A percentile compares a stretch with the other conserved stretches of the same genome.
Conservation (phyloP, 2,113 vertebrate species). For the Pelodiscus sinensis region DNA sequence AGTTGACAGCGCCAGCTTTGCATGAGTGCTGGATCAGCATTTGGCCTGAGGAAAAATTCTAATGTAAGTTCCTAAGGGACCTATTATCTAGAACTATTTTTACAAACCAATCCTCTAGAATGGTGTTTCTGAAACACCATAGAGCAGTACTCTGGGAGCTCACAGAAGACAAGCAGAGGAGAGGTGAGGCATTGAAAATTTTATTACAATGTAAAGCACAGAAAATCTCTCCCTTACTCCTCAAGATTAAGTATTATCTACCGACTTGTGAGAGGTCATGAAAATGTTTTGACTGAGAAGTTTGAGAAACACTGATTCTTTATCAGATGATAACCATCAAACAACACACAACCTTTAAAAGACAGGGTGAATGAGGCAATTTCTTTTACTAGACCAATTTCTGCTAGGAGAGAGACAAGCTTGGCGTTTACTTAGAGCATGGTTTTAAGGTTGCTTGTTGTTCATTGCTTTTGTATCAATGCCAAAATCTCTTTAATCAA, state of each 20-base stretch:
- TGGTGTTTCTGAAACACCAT: slow-evolving; percentile 57
- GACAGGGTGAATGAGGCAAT: too few species aligned
- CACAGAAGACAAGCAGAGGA: slow-evolving; percentile 59
- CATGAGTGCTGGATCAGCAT: slow-evolving; percentile 12
- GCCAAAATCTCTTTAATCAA: neutral
- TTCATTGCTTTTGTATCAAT: neutral
- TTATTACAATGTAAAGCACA: slow-evolving; percentile 41
- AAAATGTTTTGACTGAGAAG: too few species aligned
- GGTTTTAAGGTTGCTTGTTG: neutral
- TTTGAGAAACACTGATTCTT: too few species aligned
- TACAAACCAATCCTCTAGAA: slow-evolving; percentile 45
- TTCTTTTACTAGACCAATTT: too few species aligned
- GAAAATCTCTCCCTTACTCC: neutral
- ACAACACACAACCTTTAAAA: too few species aligned
- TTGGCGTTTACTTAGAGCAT: neutral
- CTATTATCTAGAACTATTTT: slow-evolving; percentile 35
- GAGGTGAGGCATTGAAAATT: slow-evolving; percentile 37
- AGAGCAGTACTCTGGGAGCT: slow-evolving; percentile 51
- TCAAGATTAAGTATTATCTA: neutral
- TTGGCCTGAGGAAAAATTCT: slow-evolving; percentile 20
- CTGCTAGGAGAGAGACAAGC: too few species aligned
- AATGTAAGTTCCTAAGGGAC: neutral
- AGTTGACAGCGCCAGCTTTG: neutral
- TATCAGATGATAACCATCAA: too few species aligned
- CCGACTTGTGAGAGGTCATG: neutral